Evolutionary conservation across 2,888 invertebrate species (phyloP).

Genomic region (Rotaria macrura): DNA sequence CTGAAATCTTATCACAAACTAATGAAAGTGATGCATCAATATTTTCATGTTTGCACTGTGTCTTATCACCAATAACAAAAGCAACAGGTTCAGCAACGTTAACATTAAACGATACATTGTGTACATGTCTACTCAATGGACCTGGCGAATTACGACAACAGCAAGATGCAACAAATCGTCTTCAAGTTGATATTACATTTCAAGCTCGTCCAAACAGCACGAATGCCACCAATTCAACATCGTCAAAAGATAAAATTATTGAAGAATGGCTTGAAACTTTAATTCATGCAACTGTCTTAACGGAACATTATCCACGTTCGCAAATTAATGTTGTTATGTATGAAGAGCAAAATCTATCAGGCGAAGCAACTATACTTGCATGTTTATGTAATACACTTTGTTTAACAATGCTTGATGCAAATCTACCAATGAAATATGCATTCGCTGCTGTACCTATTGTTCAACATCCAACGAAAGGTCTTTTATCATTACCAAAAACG

Average conservation of each 20-base stretch:
- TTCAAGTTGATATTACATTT: slow-evolving; percentile 10
- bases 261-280: slow-evolving; percentile 13
- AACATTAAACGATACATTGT: slow-evolving; percentile 1
- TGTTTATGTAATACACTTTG: slow-evolving; percentile 72
- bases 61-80: not conserved
- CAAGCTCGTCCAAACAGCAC: not conserved
- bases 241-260: slow-evolving; percentile 4
- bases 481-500: slow-evolving; percentile 1
- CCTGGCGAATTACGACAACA: not conserved
- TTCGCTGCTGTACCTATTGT: slow-evolving; percentile 60
- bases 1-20: not conserved
- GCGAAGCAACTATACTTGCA: slow-evolving; percentile 47
- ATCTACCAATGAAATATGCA: slow-evolving; percentile 69
- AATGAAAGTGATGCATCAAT: not conserved
- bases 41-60: not conserved
- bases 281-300: slow-evolving; percentile 54
- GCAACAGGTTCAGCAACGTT: slow-evolving; percentile 8
- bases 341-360: slow-evolving; percentile 63
- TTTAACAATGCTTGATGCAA: slow-evolving; percentile 69
- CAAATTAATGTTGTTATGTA: slow-evolving; percentile 69
- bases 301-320: slow-evolving; percentile 67
- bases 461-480: slow-evolving; percentile 18
- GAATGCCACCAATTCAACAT: not conserved
- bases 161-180: not conserved
- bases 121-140: not conserved